These are phyloP conservation scores for Anadara kagoshimensis DNA, from an alignment of 1,140 invertebrate genomes.

Conservation along the genomic window DNA sequence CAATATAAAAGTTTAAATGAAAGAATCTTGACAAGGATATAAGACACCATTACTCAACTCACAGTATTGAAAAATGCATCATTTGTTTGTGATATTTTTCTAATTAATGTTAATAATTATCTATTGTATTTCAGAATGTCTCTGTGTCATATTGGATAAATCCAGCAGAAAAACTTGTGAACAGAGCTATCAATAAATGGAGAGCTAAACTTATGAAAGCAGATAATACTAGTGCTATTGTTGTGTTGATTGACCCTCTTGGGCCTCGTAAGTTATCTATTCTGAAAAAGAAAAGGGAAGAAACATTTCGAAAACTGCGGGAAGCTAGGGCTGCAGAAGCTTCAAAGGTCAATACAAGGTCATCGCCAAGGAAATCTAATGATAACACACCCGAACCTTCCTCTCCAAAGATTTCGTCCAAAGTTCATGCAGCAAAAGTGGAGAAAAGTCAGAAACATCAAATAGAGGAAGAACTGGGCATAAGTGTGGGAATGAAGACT, in stretches of 20 bases:
- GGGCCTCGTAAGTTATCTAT: constrained; percentile 75
- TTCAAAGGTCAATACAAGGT: constrained; percentile 7
- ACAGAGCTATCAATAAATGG: constrained; percentile 84
- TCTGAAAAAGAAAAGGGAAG: constrained; percentile 60
- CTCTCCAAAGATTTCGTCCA: neutral
- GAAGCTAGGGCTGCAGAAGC: constrained; percentile 54
- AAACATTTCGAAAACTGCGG: constrained; percentile 32
- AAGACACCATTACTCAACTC: too few species aligned
- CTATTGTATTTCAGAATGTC: constrained; percentile 53
- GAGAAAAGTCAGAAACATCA: constrained; percentile 2
- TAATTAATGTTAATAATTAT: neutral
- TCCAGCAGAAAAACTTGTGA: constrained; percentile 92
- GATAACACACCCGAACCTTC: neutral
- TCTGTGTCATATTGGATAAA: constrained; percentile 77
- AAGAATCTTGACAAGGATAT: too few species aligned
- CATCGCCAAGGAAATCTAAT: constrained; percentile 30
- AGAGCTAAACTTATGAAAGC: constrained; percentile 87
- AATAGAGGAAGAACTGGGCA: neutral
- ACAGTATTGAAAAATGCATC: too few species aligned
- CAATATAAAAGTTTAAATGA: too few species aligned
- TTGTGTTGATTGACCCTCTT: constrained; percentile 92
- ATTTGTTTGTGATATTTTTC: too few species aligned
- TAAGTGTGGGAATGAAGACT: neutral
- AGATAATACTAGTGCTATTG: constrained; percentile 96
- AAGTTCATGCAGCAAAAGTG: constrained; percentile 1